Percentiles rank a stretch among this genome's conserved stretches.
Conservation (phyloP, 2,113 vertebrate species). For the Mobula hypostoma region DNA sequence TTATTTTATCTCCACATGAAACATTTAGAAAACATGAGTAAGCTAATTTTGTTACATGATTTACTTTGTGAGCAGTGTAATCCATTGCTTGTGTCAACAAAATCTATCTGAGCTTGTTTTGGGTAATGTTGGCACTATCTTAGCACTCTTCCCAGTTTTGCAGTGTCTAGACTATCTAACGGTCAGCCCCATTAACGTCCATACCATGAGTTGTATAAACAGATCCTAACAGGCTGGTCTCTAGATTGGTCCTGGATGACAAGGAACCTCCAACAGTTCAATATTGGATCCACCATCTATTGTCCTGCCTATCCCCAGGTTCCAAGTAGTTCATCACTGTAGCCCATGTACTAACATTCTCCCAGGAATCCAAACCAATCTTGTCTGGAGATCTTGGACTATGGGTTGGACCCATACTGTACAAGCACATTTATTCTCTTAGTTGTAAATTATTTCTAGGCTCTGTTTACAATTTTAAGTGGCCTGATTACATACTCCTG, state of each 20-base stretch:
- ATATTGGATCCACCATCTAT: background rate
- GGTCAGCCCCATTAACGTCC: background rate
- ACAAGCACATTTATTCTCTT: background rate
- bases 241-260: background rate
- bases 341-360: background rate
- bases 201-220: background rate
- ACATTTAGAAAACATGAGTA: background rate
- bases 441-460: background rate
- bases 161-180: background rate
- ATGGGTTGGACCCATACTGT: background rate
- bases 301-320: background rate
- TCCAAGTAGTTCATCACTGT: background rate
- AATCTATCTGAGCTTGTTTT: background rate
- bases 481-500: background rate
- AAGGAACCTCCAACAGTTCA: background rate
- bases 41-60: background rate
- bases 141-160: background rate
- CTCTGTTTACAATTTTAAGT: slow-evolving; percentile 25
- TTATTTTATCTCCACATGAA: background rate
- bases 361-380: background rate
- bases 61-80: background rate
- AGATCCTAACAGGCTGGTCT: background rate
- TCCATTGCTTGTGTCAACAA: background rate
- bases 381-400: background rate
- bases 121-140: background rate